These are phyloP conservation scores for Xiphophorus birchmanni DNA, from an alignment of 2,797 vertebrate species.

Conservation along the genomic window DNA sequence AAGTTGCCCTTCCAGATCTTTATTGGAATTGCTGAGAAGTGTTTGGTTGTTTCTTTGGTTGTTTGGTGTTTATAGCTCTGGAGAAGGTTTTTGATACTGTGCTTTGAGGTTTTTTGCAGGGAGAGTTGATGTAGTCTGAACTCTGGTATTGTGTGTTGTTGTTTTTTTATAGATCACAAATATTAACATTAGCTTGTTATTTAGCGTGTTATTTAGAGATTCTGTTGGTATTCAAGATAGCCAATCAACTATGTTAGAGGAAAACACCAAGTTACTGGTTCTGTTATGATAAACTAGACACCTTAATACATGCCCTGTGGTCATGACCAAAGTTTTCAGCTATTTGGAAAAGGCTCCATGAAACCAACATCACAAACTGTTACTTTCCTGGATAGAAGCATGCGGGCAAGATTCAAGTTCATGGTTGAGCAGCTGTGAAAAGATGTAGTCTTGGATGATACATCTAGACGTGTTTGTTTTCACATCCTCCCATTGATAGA, in stretches of 20 bases:
- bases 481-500: neutral
- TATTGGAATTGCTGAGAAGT: neutral
- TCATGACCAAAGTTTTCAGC: neutral
- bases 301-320: neutral
- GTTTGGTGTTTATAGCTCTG: neutral
- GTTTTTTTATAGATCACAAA: neutral
- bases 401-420: neutral
- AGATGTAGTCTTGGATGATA: neutral
- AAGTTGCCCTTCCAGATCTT: constrained; percentile 39
- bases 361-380: neutral
- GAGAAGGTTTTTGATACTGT: neutral
- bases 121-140: neutral
- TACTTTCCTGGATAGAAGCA: neutral
- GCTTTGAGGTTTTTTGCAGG: neutral
- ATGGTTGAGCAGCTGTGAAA: neutral
- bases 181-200: neutral
- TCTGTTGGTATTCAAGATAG: neutral
- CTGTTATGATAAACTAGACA: neutral
- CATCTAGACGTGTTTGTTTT: neutral
- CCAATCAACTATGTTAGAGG: neutral
- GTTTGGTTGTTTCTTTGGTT: neutral
- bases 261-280: neutral
- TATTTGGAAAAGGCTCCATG: neutral
- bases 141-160: neutral
- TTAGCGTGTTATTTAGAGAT: neutral